phyloP scores from a whole-genome alignment of 1,140 invertebrate genomes.

The Drosophila rufa region DNA sequence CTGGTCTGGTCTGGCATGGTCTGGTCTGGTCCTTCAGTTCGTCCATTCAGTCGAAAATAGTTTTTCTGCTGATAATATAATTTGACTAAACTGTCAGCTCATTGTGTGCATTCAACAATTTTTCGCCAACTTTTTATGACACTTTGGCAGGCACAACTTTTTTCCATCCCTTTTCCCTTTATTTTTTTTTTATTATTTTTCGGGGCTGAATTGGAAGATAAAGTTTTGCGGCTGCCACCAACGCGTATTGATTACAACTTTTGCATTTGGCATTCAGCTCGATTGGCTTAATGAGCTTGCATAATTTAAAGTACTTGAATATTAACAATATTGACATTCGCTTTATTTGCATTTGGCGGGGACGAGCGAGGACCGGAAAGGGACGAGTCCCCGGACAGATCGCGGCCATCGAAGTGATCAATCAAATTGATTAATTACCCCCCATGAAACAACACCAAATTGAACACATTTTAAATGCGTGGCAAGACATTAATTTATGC shows the following conservation, averaged over 20 bases:
- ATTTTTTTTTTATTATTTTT: constrained; percentile 1
- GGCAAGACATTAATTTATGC: constrained; percentile 69
- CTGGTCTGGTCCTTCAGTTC: background rate
- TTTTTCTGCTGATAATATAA: constrained; percentile 57
- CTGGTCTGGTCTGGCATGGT: background rate
- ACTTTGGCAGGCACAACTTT: constrained; percentile 49
- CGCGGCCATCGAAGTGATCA: constrained; percentile 66
- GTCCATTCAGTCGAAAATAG: constrained; percentile 22
- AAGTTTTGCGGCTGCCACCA: constrained; percentile 21
- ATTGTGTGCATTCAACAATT: constrained; percentile 56
- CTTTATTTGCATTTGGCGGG: constrained; percentile 57
- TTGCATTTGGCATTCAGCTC: constrained; percentile 68
- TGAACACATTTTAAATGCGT: constrained; percentile 70
- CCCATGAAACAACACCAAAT: constrained; percentile 42
- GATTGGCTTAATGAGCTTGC: constrained; percentile 65
- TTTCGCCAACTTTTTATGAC: constrained; percentile 53
- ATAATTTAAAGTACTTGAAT: constrained; percentile 75
- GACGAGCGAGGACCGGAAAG: background rate
- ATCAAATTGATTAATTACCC: constrained; percentile 82
- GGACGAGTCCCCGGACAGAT: constrained; percentile 51
- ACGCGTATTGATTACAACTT: constrained; percentile 55
- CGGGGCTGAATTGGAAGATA: constrained; percentile 36
- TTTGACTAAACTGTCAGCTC: constrained; percentile 59
- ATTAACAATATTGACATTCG: constrained; percentile 65
- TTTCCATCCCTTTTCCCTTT: constrained; percentile 10